phyloP scores from a whole-genome alignment of 1,140 invertebrate genomes.

The Babylonia areolata region DNA sequence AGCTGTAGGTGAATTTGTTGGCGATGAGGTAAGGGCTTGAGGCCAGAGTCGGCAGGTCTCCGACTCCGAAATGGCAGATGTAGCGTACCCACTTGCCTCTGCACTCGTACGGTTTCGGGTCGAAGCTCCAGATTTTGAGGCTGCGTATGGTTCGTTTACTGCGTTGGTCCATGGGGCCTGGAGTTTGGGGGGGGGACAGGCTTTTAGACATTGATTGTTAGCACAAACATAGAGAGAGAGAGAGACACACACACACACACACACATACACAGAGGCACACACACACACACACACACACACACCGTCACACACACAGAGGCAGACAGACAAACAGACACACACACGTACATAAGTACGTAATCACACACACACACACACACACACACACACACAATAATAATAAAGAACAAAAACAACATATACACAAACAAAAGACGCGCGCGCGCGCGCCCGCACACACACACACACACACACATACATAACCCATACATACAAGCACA shows the following conservation, averaged over 20 bases:
- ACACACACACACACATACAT: too few relatives aligned
- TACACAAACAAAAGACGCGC: not conserved
- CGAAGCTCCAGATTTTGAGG: conserved; percentile 43
- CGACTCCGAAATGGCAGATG: conserved; percentile 52
- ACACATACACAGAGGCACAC: not conserved
- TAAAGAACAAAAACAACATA: too few relatives aligned
- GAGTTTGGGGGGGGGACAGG: too few relatives aligned
- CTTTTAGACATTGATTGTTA: too few relatives aligned
- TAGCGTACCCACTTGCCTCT: conserved; percentile 40
- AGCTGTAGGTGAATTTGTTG: conserved; percentile 56
- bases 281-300: not conserved
- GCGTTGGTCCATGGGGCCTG: not conserved
- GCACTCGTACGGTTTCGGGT: not conserved
- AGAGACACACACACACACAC: too few relatives aligned
- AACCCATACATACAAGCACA: conserved; percentile 28
- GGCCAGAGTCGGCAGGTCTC: conserved; percentile 45
- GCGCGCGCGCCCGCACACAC: not conserved
- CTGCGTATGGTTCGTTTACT: conserved; percentile 29
- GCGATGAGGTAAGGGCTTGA: conserved; percentile 45
- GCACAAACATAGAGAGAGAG: too few relatives aligned
- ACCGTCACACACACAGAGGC: not conserved
- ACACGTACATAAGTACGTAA: too few relatives aligned
- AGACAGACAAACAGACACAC: not conserved
- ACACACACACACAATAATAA: conserved; percentile 14
- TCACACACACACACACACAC: too few relatives aligned